Conservation (phyloP, 2,888 invertebrate species). For the Cephalotes varians region DNA sequence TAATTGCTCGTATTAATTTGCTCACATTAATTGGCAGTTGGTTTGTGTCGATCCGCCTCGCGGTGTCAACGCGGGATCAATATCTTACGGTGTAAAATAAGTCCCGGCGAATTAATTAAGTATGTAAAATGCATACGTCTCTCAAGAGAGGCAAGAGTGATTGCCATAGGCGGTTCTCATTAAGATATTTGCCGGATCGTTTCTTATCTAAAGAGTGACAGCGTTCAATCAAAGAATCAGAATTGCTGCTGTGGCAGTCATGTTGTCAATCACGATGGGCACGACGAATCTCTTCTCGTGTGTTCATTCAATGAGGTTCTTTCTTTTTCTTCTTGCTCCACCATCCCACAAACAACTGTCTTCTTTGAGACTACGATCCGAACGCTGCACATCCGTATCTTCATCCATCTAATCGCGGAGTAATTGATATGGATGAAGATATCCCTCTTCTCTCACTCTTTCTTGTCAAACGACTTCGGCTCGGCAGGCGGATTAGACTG, state of each 20-base stretch:
- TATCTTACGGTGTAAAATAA: conserved; percentile 79
- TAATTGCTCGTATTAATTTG: conserved; percentile 77
- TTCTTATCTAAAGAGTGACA: conserved; percentile 84
- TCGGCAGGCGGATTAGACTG: conserved; percentile 60
- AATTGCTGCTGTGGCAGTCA: conserved; percentile 78
- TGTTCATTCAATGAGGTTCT: conserved; percentile 63
- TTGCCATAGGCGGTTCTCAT: conserved; percentile 77
- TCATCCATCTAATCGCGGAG: conserved; percentile 85
- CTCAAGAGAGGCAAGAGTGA: conserved; percentile 29
- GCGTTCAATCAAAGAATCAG: conserved; percentile 85
- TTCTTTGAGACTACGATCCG: conserved; percentile 43
- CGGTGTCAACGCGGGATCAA: conserved; percentile 63
- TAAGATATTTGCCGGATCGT: conserved; percentile 83
- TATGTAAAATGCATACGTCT: conserved; percentile 66
- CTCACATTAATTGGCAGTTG: conserved; percentile 78
- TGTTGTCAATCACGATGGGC: conserved; percentile 83
- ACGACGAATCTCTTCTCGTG: conserved; percentile 67
- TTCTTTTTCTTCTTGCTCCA: conserved; percentile 54
- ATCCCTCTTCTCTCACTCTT: conserved; percentile 67
- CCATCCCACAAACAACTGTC: conserved; percentile 50
- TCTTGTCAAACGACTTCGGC: conserved; percentile 42
- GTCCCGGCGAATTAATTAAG: conserved; percentile 77
- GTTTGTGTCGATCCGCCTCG: conserved; percentile 31
- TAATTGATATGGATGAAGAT: conserved; percentile 86
- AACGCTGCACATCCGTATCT: conserved; percentile 75